Base-by-base conservation (phyloP, 1,140 invertebrate species). In the Philaenus spumarius region DNA sequence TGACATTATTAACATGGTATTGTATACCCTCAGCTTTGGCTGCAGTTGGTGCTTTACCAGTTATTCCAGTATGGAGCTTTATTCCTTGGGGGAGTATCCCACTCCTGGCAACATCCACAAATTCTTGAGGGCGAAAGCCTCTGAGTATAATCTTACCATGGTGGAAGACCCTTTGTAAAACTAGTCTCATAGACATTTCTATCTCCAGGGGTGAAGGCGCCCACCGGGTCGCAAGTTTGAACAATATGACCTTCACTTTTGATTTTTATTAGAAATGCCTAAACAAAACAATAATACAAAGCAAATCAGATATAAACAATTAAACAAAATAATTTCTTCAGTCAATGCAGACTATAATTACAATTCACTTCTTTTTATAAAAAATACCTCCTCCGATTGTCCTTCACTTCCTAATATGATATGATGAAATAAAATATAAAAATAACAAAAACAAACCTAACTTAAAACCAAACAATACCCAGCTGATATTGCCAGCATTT, bases 161-260 rank as follows among this genome's bases (percentile, higher is more conserved):
- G 76, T 79, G 78, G 62, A 76, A 55, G 17, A 80, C 67, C 69
- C 77, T 75, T 66, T 72, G 66, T 24, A 72, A 73, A 26, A 70
- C 65, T 46, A 74, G 67, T 65, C 78, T 73, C 65, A 80, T 72
- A 66, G 79, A 80, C 79, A 80, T 80, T 15, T 76, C 77, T 30
- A 35, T 61, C 11, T 71, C 68, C 23, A 66, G 62, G 62, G 57
- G 64, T 12, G 69, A 62, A 30, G 70, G 47, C 59, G 70, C 70
- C 71, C 72, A 68, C 17, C 64, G 70, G 68, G 68, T 66, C 5
- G 69, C 23, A 62, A 79, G 58, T 46, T 59, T 64, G 19, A 64
- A 61, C 20, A 64, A 48, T 2, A 20, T 60, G 2, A 64, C 55
- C 45, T 60, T 60, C 22, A 64, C 26, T 30, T 30, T 30, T 30